Evolutionary conservation across 2,888 invertebrate species (phyloP), one percentile per base, ranked within the genome.

Genomic region (Cancer borealis): DNA sequence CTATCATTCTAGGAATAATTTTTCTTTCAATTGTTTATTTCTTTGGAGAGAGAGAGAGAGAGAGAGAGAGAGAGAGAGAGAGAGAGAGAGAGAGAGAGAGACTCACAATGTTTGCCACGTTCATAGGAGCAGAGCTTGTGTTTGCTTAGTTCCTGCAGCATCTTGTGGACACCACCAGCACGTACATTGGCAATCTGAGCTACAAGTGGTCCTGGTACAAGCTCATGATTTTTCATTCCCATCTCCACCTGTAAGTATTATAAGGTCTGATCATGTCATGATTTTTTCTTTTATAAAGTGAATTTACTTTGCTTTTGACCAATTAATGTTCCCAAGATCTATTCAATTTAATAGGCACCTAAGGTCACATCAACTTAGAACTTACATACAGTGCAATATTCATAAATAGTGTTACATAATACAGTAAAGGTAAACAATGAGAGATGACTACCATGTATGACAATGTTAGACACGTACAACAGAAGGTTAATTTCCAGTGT

Each of bases 201-300:
- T 5, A 98, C 98, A 88, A 99, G 97, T 0, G 98, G 97, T 0
- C 98, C 98, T 0, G 99, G 99, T 0, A 99, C 99, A 6, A 99
- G 97, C 96, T 99, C 99, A 96, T 99, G 99, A 96, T 99, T 99
- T 96, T 99, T 99, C 99, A 99, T 99, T n/a, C 99, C 99, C 99
- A 99, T 99, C 99, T 92, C 95, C 45, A 91, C 54, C 91, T 91
- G 73, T 12, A 89, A 49, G 88, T n/a, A 47, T 12, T n/a, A 3
- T 17, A 4, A 39, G 1, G 73, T n/a, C 66, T n/a, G 66, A n/a
- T 21, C 66, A 73, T n/a, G 66, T 21, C 21, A 73, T 73, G n/a
- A 73, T 6, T 73, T 21, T n/a, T 54, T 54, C 17, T 54, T 6
- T 10, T 0, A 3, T 14, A 49, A 49, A 49, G 49, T 49, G 8